Base-by-base conservation (phyloP, 2,888 invertebrate genomes). In the Drosophila mimetica region DNA sequence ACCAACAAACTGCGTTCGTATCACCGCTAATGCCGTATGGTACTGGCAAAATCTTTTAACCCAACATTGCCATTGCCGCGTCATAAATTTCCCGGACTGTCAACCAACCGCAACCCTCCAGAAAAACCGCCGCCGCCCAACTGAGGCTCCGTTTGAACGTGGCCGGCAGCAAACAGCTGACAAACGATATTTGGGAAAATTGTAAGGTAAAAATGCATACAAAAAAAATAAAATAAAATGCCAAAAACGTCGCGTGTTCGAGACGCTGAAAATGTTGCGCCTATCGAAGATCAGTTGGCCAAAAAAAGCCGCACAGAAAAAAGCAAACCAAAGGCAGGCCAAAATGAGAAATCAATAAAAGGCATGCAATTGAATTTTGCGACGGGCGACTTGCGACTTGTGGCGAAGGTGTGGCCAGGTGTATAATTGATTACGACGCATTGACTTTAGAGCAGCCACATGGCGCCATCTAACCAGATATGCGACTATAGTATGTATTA, bases 11-110 rank as follows among this genome's bases (percentile, higher is more conserved):
- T 55, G 44, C 60, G 22, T 13, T 46, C 28, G 20, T 44, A 60
- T 44, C 60, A 41, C 20, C n/a, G 60, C 44, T 48, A 61, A 46
- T 52, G 37, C 48, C n/a, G n/a, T 51, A 16, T 39, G 44, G 47
- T 34, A 37, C 53, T 50, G 59, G 55, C 39, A 22, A 82, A 76
- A 77, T 70, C 72, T 67, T 61, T 71, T 55, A 80, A 71, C 77
- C 75, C 80, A 71, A 54, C 71, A 69, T 52, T 73, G 69, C 75
- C 79, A 69, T 32, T 60, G 69, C 37, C 69, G 79, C 63, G 79
- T 84, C 84, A 84, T 84, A 84, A 84, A 84, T 84, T 84, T 77
- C 61, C 54, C 74, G 64, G 69, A 76, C 86, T 86, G 84, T 86
- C 84, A 81, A 78, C 74, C 67, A 75, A 82, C 67, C 63, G 54